These are phyloP conservation scores for Oligia fasciuncula DNA, from an alignment of 2,888 invertebrate genomes.

Conservation along the genomic window DNA sequence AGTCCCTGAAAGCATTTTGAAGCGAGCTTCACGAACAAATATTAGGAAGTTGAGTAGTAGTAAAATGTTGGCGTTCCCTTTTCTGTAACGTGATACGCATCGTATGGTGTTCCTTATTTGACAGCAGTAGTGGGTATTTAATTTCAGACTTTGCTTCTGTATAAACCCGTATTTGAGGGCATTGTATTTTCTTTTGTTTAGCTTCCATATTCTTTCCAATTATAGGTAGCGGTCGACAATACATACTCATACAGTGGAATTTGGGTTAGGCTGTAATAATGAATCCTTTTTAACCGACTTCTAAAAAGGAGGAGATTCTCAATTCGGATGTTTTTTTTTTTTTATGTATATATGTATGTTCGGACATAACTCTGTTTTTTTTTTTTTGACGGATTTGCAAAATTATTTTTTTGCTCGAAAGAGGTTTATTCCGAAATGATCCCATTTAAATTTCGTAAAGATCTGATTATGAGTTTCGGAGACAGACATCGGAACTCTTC, in stretches of 20 bases:
- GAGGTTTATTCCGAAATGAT: too few relatives aligned
- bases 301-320: too few relatives aligned
- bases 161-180: background rate
- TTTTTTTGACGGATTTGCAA: too few relatives aligned
- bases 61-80: conserved; percentile 45
- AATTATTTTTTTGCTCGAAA: too few relatives aligned
- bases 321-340: too few relatives aligned
- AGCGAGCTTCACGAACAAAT: conserved; percentile 57
- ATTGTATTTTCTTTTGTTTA: background rate
- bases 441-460: too few relatives aligned
- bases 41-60: conserved; percentile 48
- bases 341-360: too few relatives aligned
- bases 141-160: conserved; percentile 20
- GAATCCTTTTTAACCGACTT: background rate
- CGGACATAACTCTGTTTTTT: too few relatives aligned
- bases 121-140: conserved; percentile 25
- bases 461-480: too few relatives aligned
- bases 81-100: conserved; percentile 34
- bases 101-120: conserved; percentile 28
- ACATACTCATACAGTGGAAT: background rate
- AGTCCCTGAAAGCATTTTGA: conserved; percentile 58
- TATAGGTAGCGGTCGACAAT: background rate
- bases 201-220: background rate
- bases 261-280: background rate
- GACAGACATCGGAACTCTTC: too few relatives aligned